Percentiles rank a stretch among this genome's conserved stretches.
Conservation (phyloP, 1,140 invertebrate genomes). For the Nebria ingens region DNA sequence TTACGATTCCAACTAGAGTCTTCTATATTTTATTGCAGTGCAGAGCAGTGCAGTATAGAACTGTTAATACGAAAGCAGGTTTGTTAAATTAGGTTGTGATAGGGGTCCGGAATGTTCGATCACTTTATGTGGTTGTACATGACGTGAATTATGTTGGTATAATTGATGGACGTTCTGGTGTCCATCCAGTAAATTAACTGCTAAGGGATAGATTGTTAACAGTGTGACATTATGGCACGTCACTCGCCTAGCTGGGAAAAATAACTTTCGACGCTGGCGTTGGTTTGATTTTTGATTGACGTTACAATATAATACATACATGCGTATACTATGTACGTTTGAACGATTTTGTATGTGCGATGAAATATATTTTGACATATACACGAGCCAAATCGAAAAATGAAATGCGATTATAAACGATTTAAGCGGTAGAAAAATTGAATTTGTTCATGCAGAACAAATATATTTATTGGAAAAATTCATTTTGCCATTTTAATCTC, state of each 20-base stretch:
- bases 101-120: background rate
- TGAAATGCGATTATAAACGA: background rate
- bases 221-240: background rate
- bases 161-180: conserved; percentile 8
- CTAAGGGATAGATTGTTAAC: background rate
- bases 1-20: too few relatives aligned
- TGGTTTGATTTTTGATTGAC: background rate
- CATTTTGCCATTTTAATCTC: too few relatives aligned
- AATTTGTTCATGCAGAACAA: too few relatives aligned
- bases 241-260: background rate
- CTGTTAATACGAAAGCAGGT: too few relatives aligned
- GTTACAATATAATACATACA: background rate
- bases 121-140: too few relatives aligned
- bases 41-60: too few relatives aligned
- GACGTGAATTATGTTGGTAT: conserved; percentile 1
- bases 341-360: background rate
- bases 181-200: conserved; percentile 5
- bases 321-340: too few relatives aligned
- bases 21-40: too few relatives aligned
- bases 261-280: background rate
- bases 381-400: background rate
- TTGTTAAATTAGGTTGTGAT: too few relatives aligned
- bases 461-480: too few relatives aligned
- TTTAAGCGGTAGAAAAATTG: background rate
- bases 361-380: background rate